A percentile compares a stretch with the other conserved stretches of the same genome.
Conservation (phyloP, 2,888 invertebrate species). For the Strigamia maritima region DNA sequence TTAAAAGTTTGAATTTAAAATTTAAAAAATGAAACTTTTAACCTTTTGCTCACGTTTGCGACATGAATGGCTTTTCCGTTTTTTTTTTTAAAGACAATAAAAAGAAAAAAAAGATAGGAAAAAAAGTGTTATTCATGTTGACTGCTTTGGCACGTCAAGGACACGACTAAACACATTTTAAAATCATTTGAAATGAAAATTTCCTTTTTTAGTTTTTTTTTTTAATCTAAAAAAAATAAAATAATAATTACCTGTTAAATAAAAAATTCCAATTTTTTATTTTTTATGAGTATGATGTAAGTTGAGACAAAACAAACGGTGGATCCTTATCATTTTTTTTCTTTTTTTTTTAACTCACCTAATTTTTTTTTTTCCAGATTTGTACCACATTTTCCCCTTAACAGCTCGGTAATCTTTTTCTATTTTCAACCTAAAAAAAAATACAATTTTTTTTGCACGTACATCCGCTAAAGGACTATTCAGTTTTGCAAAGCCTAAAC, state of each 20-base stretch:
- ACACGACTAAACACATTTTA: conserved; percentile 6
- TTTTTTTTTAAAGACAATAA: conserved; percentile 13
- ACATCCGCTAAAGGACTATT: not conserved
- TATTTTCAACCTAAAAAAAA: not conserved
- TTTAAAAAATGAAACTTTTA: not conserved
- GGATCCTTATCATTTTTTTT: not conserved
- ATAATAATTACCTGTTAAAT: not conserved
- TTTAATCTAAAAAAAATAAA: not conserved
- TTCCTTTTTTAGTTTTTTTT: not conserved
- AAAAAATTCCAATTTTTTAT: not conserved
- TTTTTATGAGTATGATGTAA: not conserved
- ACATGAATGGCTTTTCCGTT: not conserved
- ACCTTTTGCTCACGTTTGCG: conserved; percentile 25
- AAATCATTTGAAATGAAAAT: conserved; percentile 15
- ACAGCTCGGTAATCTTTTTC: not conserved
- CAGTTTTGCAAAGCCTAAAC: not conserved
- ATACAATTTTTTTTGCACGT: too few species aligned
- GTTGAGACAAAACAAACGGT: not conserved
- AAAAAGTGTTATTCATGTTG: conserved; percentile 32
- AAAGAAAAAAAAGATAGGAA: not conserved
- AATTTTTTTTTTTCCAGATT: not conserved
- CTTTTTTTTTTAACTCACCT: not conserved
- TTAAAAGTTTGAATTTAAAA: not conserved
- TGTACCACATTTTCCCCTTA: not conserved
- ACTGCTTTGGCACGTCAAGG: conserved; percentile 30